Base-by-base conservation (phyloP, 2,797 vertebrate species). In the Macroramphosus scolopax region DNA sequence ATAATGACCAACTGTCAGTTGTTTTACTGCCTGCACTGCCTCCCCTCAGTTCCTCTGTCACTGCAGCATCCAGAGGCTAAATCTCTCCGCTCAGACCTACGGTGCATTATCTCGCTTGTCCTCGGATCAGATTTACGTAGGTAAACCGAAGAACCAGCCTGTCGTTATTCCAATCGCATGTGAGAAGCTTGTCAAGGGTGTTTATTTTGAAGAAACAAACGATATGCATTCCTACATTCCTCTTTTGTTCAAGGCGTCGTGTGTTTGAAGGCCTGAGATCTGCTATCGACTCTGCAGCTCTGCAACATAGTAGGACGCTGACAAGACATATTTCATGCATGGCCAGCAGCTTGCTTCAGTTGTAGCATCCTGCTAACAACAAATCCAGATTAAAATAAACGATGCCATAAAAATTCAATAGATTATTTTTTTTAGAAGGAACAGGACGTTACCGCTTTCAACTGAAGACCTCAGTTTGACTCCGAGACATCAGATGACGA, bases 1-100 rank as follows among this genome's bases (percentile, higher is more conserved):
- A 29, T 76, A 82, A 83, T 84, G 80, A 85, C 83, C 77, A 68
- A 77, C 75, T 78, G 78, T 78, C 73, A 65, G 61, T 68, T 80
- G 69, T 75, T 86, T 81, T 84, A 83, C 73, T 76, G 77, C 70
- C 63, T 9, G 22, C 44, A 12, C 63, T 54, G 46, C 49, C 67
- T 63, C 49, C 34, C 36, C 44, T 59, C 45, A 63, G 57, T 60
- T 60, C 46, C 45, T 43, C 70, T 47, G 62, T 68, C 64, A 60
- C 53, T 17, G 55, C 68, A 50, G 51, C 73, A 54, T 76, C 74
- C 62, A 75, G 57, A 43, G 51, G 63, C 70, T 78, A 75, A 82
- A 82, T 86, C 81, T 74, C 49, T 40, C 25, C 1, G 37, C 63
- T 59, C 60, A 29, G 47, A 38, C 66, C 70, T 40, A 60, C 61